Evolutionary conservation across 2,797 vertebrate genomes (phyloP), one percentile per base, ranked within the genome.

Genomic region (Gephyroberyx darwinii): DNA sequence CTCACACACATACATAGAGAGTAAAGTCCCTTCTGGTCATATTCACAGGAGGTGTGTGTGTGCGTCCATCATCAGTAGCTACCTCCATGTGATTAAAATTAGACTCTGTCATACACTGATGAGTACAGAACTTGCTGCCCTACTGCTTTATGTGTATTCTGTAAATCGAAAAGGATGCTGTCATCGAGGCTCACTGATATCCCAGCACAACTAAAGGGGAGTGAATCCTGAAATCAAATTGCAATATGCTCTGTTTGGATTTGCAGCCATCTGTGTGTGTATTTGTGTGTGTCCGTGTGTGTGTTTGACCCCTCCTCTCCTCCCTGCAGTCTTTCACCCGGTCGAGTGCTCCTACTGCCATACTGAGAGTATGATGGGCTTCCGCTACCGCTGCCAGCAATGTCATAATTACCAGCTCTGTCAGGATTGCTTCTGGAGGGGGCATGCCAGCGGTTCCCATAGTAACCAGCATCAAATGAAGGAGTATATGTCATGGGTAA

Each of bases 381-480:
- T 99, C 93, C 97, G 97, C 90, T 99, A 99, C 92, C 97, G 97
- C 92, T 99, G 98, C 96, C 98, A 99, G 92, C 97, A 98, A 94
- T 99, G 98, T 96, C 97, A 98, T 95, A 98, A 98, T 95, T 99
- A 99, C 95, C 98, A 99, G 95, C 98, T 99, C 94, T 99, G 98
- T 95, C 98, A 99, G 93, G 97, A 98, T 94, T 99, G 98, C 94
- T 99, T 99, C 94, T 99, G 98, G 97, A 98, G 97, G 94, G 98
- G 97, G 84, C 96, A 98, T 94, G 98, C 98, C 75, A 96, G 96
- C 9, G 96, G 97, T 95, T 96, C 96, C 94, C 98, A 99, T 94
- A 98, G 97, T 94, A 99, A 99, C 97, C 98, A 99, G 94, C 98
- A 99, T 93, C 98, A 99, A 95, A 99, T 99, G 98, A 99, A 99